Evolutionary conservation across 2,113 vertebrate genomes (phyloP).

Genomic region (Neolamprologus kungweensis): DNA sequence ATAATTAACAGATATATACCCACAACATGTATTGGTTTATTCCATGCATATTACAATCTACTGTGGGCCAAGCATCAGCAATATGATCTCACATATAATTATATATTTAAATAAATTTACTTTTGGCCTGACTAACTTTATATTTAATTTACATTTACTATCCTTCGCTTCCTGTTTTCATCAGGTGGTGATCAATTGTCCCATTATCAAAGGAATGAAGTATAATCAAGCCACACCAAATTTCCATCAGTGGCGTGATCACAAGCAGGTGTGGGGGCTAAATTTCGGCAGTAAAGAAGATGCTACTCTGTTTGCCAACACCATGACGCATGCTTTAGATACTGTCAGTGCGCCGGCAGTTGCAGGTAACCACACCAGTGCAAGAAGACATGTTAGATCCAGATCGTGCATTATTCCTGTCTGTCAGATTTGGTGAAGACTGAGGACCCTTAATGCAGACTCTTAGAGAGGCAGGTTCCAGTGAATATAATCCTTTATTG

Average conservation of each 20-base stretch:
- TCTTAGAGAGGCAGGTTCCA: background rate
- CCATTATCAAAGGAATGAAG: constrained; percentile 76
- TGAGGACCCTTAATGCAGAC: background rate
- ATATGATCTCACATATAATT: background rate
- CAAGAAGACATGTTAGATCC: background rate
- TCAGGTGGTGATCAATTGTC: constrained; percentile 83
- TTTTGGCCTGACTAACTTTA: background rate
- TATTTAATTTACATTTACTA: background rate
- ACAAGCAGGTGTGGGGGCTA: constrained; percentile 81
- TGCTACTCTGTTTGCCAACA: constrained; percentile 61
- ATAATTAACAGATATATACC: background rate
- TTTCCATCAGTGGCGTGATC: constrained; percentile 82
- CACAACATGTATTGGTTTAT: background rate
- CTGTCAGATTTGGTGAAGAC: background rate
- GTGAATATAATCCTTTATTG: background rate
- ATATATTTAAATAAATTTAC: background rate
- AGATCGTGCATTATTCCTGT: background rate
- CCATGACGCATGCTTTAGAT: constrained; percentile 54
- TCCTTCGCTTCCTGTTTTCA: background rate
- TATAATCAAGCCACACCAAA: constrained; percentile 81
- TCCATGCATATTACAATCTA: background rate
- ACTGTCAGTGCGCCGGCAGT: background rate
- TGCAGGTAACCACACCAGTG: constrained; percentile 11
- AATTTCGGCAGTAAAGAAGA: constrained; percentile 81
- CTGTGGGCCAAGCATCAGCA: background rate